phyloP scores from a whole-genome alignment of 2,113 vertebrate genomes.

The Pandion haliaetus region DNA sequence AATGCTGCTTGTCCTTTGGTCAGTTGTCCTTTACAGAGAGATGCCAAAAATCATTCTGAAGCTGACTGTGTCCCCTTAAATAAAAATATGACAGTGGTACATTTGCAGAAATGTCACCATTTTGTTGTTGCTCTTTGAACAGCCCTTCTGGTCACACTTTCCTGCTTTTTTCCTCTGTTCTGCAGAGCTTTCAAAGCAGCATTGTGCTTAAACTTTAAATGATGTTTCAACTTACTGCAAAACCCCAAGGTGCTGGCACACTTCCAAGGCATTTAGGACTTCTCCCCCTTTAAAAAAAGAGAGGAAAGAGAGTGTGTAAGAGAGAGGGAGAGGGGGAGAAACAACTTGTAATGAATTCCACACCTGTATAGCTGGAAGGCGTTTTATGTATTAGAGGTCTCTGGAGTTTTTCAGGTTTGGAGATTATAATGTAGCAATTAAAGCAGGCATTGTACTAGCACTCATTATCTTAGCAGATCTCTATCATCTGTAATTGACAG shows the following conservation, averaged over 20 bases:
- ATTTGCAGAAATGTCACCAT: neutral
- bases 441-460: conserved; percentile 6
- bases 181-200: neutral
- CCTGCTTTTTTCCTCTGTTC: neutral
- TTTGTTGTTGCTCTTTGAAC: neutral
- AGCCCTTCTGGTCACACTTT: neutral
- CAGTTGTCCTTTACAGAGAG: neutral
- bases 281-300: neutral
- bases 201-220: neutral
- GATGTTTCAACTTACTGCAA: neutral
- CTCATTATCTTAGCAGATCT: conserved; percentile 54
- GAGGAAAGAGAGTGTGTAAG: neutral
- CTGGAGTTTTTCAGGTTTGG: conserved; percentile 27
- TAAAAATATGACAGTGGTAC: neutral
- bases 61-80: neutral
- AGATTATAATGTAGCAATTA: conserved; percentile 68
- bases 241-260: neutral
- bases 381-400: conserved; percentile 21
- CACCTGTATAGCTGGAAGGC: conserved; percentile 23
- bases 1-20: neutral
- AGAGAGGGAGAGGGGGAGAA: neutral
- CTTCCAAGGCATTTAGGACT: conserved; percentile 9
- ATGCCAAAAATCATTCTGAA: neutral
- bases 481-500: conserved; percentile 42
- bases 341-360: conserved; percentile 39